Evolutionary conservation across 2,113 vertebrate genomes (phyloP), one percentile per base, ranked within the genome.

Genomic region (Okapia johnstoni): DNA sequence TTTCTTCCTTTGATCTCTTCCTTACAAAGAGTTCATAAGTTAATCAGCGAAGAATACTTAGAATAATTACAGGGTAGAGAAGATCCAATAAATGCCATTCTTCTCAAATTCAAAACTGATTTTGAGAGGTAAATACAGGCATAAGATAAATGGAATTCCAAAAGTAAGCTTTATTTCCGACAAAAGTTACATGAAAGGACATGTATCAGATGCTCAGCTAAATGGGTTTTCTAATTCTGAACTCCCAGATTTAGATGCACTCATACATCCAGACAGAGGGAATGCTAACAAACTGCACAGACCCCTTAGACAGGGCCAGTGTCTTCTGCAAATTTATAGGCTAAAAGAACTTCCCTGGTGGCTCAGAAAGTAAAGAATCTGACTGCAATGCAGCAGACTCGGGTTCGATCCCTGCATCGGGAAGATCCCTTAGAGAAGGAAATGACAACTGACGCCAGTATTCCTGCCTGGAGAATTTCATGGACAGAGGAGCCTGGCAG

Each of bases 401-500:
- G 0, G n/a, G n/a, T 23, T 40, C 0, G 0, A 70, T 23, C n/a
- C n/a, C 5, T 36, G 66, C n/a, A 23, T 70, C 66, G 10, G 9
- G 66, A 70, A 70, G 19, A 40, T 40, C n/a, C 66, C 66, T 70
- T 70, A 70, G n/a, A 70, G 66, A 70, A 70, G n/a, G 10, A 40
- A 70, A 70, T 70, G 66, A 70, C 66, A 70, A 70, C 17, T 4
- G n/a, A 36, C 0, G 0, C 66, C 19, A 12, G 66, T 12, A 70
- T 40, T 70, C 66, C 66, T 70, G 66, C 66, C n/a, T 70, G 66
- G n/a, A 40, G 5, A 40, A 70, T 70, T 70, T 70, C n/a, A 40
- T 23, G n/a, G n/a, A 70, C 66, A 40, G 66, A 70, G n/a, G 19
- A 70, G 66, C 10, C 66, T 70, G n/a, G 10, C 19, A 70, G 66